These are phyloP conservation scores for Melieria crassipennis DNA, from an alignment of 2,888 invertebrate genomes.

Conservation along the genomic window DNA sequence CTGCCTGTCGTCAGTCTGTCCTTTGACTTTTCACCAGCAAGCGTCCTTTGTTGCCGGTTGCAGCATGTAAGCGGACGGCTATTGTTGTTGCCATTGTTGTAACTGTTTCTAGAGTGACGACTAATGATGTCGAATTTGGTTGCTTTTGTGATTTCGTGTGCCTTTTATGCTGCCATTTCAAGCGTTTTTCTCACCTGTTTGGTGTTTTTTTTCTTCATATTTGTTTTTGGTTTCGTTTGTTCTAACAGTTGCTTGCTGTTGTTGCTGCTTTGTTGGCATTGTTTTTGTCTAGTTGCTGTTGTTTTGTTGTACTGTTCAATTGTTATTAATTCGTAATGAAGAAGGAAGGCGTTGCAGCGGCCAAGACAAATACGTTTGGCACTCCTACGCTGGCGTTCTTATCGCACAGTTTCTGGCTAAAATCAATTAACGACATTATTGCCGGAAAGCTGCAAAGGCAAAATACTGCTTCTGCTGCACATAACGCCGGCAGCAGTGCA, in stretches of 20 bases:
- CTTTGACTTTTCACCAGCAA: too few species aligned
- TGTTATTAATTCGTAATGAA: constrained; percentile 59
- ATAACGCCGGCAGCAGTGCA: too few species aligned
- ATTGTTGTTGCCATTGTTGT: constrained; percentile 31
- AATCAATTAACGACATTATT: constrained; percentile 54
- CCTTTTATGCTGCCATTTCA: constrained; percentile 36
- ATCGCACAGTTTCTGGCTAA: constrained; percentile 50
- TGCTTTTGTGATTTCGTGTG: constrained; percentile 25
- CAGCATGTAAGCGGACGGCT: neutral
- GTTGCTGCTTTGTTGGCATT: constrained; percentile 29
- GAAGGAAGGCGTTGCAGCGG: constrained; percentile 54
- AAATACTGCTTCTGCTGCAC: too few species aligned
- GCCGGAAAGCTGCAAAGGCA: neutral
- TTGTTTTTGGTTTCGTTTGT: constrained; percentile 26
- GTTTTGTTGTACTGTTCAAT: neutral
- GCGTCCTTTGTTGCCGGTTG: too few species aligned
- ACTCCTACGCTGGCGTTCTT: constrained; percentile 45
- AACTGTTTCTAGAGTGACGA: constrained; percentile 43
- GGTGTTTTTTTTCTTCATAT: constrained; percentile 19
- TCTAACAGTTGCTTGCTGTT: too few species aligned
- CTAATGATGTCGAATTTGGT: constrained; percentile 52
- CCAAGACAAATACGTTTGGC: constrained; percentile 52
- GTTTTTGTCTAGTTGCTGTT: constrained; percentile 33
- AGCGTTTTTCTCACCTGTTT: constrained; percentile 36
- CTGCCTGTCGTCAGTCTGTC: too few species aligned